phyloP scores from a whole-genome alignment of 2,113 vertebrate genomes.

The Centropus unirufus region DNA sequence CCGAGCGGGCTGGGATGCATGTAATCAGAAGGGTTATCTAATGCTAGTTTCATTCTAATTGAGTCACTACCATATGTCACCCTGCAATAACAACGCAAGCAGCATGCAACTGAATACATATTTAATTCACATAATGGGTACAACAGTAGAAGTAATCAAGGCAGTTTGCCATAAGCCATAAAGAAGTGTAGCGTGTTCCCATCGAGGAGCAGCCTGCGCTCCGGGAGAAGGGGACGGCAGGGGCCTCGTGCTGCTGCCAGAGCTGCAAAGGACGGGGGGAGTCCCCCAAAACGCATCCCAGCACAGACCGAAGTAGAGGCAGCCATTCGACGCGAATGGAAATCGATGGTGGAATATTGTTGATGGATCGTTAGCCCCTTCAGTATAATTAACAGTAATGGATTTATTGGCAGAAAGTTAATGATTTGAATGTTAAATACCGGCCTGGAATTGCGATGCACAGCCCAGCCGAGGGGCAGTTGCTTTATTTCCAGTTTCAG shows the following conservation, averaged over 20 bases:
- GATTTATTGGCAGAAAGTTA: slow-evolving; percentile 75
- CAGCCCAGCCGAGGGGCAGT: not conserved
- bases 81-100: slow-evolving; percentile 83
- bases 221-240: slow-evolving; percentile 59
- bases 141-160: slow-evolving; percentile 87
- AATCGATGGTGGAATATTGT: slow-evolving; percentile 67
- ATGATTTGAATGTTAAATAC: slow-evolving; percentile 68
- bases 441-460: not conserved
- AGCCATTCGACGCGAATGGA: not conserved
- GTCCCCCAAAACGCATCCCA: fast-evolving
- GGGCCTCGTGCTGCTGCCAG: fast-evolving
- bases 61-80: slow-evolving; percentile 86
- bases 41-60: slow-evolving; percentile 85
- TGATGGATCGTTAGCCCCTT: slow-evolving; percentile 70
- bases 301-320: not conserved
- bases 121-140: slow-evolving; percentile 88
- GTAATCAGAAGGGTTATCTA: slow-evolving; percentile 85
- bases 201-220: slow-evolving; percentile 75
- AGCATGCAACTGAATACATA: slow-evolving; percentile 87
- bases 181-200: slow-evolving; percentile 80
- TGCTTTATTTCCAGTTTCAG: not conserved
- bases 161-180: slow-evolving; percentile 87
- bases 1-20: slow-evolving; percentile 73
- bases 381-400: slow-evolving; percentile 79
- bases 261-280: not conserved